phyloP scores from a whole-genome alignment of 2,888 invertebrate genomes.

The Erebia epiphron region DNA sequence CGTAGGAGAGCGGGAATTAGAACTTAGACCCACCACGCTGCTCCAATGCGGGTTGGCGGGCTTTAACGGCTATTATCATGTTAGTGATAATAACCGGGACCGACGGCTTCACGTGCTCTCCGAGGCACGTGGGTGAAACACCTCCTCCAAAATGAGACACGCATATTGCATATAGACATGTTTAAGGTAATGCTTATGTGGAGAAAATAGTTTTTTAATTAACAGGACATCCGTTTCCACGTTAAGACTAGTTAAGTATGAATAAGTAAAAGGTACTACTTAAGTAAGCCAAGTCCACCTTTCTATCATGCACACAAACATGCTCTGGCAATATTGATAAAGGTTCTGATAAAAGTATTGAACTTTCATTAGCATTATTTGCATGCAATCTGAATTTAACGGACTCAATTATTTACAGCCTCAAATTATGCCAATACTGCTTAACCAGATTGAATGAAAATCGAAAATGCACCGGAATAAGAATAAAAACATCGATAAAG shows the following conservation, averaged over 20 bases:
- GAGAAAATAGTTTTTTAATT: neutral
- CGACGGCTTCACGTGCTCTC: too few relatives aligned
- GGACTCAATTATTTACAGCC: neutral
- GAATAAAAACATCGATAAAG: conserved; percentile 1
- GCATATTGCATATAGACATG: neutral
- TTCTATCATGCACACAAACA: neutral
- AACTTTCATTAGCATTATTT: neutral
- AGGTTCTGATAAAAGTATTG: too few relatives aligned
- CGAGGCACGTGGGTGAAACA: too few relatives aligned
- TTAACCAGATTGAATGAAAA: neutral
- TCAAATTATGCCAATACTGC: neutral
- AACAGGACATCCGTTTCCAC: neutral
- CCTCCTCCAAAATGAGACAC: too few relatives aligned
- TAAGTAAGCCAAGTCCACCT: neutral
- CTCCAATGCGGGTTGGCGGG: too few relatives aligned
- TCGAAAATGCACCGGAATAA: neutral
- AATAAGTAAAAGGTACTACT: neutral
- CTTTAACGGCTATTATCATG: too few relatives aligned
- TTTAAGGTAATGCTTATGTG: neutral
- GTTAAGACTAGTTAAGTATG: neutral
- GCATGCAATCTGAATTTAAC: neutral
- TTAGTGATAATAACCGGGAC: too few relatives aligned
- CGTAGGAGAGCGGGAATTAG: too few relatives aligned
- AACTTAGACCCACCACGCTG: too few relatives aligned
- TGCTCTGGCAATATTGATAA: neutral